Evolutionary conservation across 2,113 vertebrate genomes (phyloP).

Genomic region (Podarcis cretensis): DNA sequence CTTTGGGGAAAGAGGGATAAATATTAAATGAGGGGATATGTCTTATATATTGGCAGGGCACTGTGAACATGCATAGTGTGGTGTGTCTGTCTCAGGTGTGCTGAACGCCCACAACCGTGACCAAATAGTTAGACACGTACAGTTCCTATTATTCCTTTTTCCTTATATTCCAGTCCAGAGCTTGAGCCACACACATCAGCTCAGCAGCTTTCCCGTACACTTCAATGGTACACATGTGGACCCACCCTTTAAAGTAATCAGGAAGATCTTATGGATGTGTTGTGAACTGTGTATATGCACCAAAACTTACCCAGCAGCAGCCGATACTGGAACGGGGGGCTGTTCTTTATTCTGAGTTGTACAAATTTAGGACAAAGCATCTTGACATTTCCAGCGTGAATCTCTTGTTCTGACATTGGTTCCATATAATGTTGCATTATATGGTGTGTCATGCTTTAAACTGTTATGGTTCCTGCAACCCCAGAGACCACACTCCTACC

Average conservation of each 20-base stretch:
- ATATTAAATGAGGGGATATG: too few species aligned
- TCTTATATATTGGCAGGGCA: too few species aligned
- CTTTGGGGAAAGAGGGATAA: too few species aligned
- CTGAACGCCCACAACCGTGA: not conserved
- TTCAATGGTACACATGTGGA: not conserved
- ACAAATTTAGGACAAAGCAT: slow-evolving; percentile 12
- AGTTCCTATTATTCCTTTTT: not conserved
- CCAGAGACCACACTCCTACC: not conserved
- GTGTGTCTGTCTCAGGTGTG: not conserved
- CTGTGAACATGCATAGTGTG: too few species aligned
- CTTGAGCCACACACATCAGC: too few species aligned
- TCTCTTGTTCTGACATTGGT: not conserved
- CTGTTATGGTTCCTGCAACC: not conserved
- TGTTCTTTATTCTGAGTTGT: not conserved
- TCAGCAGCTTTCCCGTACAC: not conserved
- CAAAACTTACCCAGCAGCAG: not conserved
- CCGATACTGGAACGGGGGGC: not conserved
- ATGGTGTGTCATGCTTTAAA: not conserved
- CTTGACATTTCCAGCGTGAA: not conserved
- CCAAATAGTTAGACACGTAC: not conserved
- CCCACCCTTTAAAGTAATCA: not conserved
- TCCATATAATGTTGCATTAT: slow-evolving; percentile 10
- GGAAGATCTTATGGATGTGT: not conserved
- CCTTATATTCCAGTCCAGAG: not conserved
- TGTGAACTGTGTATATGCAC: not conserved